Evolutionary conservation across 2,797 vertebrate species (phyloP).

Genomic region (Acrossocheilus fasciatus): DNA sequence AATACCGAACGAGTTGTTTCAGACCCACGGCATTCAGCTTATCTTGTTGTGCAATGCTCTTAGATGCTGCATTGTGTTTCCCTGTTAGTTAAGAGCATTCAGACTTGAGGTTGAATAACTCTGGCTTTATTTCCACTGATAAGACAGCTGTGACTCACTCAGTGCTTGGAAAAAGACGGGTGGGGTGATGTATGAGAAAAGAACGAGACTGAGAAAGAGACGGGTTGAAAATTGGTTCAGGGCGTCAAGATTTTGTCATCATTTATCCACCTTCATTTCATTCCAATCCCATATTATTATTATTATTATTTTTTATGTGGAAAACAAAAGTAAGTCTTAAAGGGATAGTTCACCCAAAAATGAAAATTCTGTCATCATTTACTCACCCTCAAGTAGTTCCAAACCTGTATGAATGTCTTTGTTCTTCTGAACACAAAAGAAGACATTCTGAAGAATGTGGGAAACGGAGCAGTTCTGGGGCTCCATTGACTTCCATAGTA

Average conservation of each 20-base stretch:
- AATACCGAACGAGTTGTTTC: not conserved
- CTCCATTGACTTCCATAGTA: too few relatives aligned
- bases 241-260: not conserved
- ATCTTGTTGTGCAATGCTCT: constrained; percentile 20
- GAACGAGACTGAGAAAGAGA: not conserved
- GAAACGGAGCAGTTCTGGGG: too few relatives aligned
- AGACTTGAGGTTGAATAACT: constrained; percentile 20
- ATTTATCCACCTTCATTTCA: not conserved
- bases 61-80: not conserved
- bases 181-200: not conserved
- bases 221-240: not conserved
- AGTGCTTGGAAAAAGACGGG: not conserved
- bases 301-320: not conserved
- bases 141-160: constrained; percentile 15
- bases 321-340: not conserved
- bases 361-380: too few relatives aligned
- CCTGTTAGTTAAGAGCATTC: not conserved
- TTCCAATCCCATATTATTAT: not conserved
- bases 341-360: too few relatives aligned
- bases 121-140: not conserved
- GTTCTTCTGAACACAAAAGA: too few relatives aligned
- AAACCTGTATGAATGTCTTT: too few relatives aligned
- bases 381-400: too few relatives aligned
- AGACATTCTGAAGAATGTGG: too few relatives aligned
- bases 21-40: not conserved